Base-by-base conservation (phyloP, 2,888 invertebrate species). In the Orthosia gracilis region DNA sequence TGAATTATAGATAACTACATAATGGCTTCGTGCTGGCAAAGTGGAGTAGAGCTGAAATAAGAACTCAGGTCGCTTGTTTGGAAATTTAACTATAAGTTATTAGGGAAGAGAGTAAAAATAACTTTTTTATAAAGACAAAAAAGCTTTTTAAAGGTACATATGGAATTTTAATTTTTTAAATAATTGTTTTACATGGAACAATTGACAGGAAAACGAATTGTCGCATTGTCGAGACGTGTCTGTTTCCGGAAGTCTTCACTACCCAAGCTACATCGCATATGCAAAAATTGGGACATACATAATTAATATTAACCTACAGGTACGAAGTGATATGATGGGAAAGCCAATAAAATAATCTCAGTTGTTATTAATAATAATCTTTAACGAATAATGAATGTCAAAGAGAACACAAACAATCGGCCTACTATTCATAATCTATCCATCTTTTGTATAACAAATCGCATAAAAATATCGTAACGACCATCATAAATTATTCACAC, bases 1-100 rank as follows among this genome's bases (percentile, higher is more conserved):
- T 63, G n/a, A 74, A 57, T 70, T 76, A 66, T 75, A 79, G 83
- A 82, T 82, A 82, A 62, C 45, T 47, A 26, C 13, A 18, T 65
- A 70, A 54, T 66, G 17, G 49, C n/a, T 69, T 49, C 64, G 21
- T 66, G 45, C 13, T 40, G 0, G 49, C 21, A 49, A 59, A 62
- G 12, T 77, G 13, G 54, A 59, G 52, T 76, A 21, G 31, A 45
- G 21, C 23, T 69, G 13, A 11, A 76, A 58, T 7, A 63, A 49
- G 40, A 12, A 15, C 13, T 50, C 17, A 13, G 4, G n/a, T 31
- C 23, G 23, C n/a, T 40, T 55, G 23, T 73, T 55, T 50, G 17
- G 13, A 13, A 40, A 50, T 9, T n/a, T 13, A 40, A 7, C 15
- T 4, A 55, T 40, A 15, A 17, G 4, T 12, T 31, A 7, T 1